Evolutionary conservation across 2,113 vertebrate genomes (phyloP).

Genomic region (Tinamus guttatus): DNA sequence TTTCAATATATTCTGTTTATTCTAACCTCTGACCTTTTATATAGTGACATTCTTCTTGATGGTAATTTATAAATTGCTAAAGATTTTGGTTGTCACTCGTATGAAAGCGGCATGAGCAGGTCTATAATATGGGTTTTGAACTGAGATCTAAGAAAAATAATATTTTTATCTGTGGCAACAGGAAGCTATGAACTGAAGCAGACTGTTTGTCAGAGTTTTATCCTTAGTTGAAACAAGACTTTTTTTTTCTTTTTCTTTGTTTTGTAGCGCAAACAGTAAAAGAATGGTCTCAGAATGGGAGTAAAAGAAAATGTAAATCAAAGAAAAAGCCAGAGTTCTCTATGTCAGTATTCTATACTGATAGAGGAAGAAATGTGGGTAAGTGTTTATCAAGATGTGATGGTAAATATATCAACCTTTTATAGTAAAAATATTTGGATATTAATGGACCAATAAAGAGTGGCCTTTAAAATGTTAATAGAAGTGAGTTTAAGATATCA

Average conservation of each 20-base stretch:
- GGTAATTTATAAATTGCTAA: not conserved
- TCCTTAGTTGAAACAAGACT: not conserved
- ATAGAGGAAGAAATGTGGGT: constrained; percentile 77
- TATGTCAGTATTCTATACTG: constrained; percentile 75
- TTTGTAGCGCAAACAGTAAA: constrained; percentile 53
- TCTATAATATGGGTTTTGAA: not conserved
- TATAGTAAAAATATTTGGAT: not conserved
- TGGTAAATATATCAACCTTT: not conserved
- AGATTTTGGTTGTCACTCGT: not conserved
- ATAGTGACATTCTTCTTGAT: not conserved
- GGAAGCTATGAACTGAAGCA: not conserved
- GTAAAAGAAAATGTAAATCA: constrained; percentile 41
- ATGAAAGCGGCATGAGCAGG: not conserved
- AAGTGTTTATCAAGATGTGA: not conserved
- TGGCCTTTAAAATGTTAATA: not conserved
- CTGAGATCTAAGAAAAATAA: not conserved
- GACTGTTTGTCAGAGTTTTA: not conserved
- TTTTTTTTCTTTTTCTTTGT: not conserved
- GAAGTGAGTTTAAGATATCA: not conserved
- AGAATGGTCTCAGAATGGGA: not conserved
- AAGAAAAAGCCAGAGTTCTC: constrained; percentile 36
- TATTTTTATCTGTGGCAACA: not conserved
- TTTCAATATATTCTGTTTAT: not conserved
- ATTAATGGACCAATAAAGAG: not conserved
- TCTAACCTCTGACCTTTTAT: not conserved